Percentiles rank a stretch among this genome's conserved stretches.
These are phyloP conservation scores for Chelidonichthys spinosus DNA, from an alignment of 2,797 vertebrate species.

Conservation along the genomic window DNA sequence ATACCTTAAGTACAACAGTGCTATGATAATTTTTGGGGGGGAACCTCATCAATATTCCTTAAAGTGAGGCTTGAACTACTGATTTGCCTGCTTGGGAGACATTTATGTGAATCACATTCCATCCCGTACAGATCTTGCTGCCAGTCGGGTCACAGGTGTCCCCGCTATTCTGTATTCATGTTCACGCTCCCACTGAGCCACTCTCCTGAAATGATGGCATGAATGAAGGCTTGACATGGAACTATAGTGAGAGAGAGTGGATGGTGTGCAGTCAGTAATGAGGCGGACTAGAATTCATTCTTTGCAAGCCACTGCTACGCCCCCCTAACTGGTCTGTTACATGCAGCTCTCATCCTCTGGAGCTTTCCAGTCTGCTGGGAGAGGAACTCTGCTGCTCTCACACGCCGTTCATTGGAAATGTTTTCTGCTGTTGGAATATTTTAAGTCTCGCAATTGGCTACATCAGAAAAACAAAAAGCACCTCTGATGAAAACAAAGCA, in stretches of 20 bases:
- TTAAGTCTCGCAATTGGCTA: neutral
- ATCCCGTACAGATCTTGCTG: neutral
- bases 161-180: slow-evolving; percentile 6
- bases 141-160: neutral
- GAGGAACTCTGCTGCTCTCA: slow-evolving; percentile 6
- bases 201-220: neutral
- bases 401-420: neutral
- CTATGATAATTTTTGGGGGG: too few species aligned
- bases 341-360: slow-evolving; percentile 14
- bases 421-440: slow-evolving; percentile 1
- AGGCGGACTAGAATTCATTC: slow-evolving; percentile 11
- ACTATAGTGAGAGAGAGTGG: neutral
- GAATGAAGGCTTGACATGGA: neutral
- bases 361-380: slow-evolving; percentile 1
- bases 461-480: neutral
- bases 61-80: neutral
- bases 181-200: neutral
- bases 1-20: too few species aligned
- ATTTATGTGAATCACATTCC: neutral
- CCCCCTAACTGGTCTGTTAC: slow-evolving; percentile 11
- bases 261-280: slow-evolving; percentile 15
- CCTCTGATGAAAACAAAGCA: neutral
- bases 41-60: slow-evolving; percentile 11
- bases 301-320: slow-evolving; percentile 6
- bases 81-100: neutral